Evolutionary conservation across 2,797 vertebrate genomes (phyloP).

Genomic region (Threskiornis aethiopicus): DNA sequence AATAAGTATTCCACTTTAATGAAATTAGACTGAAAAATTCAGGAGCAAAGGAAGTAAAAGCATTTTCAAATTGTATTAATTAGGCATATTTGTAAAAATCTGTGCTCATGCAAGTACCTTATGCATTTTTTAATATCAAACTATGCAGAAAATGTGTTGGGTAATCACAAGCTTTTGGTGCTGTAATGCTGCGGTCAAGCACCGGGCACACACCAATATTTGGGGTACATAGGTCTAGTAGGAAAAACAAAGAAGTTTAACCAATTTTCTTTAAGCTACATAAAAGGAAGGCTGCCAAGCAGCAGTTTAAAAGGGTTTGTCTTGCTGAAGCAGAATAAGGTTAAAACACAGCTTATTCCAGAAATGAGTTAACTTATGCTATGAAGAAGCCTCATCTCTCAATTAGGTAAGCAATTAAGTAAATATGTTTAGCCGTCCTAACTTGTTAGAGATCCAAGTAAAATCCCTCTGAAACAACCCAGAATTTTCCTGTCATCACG

Average conservation of each 20-base stretch:
- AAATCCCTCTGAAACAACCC: neutral
- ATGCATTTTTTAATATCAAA: neutral
- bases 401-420: neutral
- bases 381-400: neutral
- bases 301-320: neutral
- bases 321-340: neutral
- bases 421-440: neutral
- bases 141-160: neutral
- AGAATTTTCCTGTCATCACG: neutral
- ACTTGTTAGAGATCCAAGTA: neutral
- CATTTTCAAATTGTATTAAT: conserved; percentile 19
- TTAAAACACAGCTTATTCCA: neutral
- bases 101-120: neutral
- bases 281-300: neutral
- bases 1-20: conserved; percentile 41
- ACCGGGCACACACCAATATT: neutral
- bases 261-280: neutral
- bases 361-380: neutral
- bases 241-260: neutral
- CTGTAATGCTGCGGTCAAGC: neutral
- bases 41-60: neutral
- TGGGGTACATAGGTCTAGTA: neutral
- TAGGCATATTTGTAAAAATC: neutral
- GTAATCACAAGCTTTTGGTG: neutral
- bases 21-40: conserved; percentile 28